phyloP scores from a whole-genome alignment of 1,140 invertebrate genomes.

The Cydia amplana region DNA sequence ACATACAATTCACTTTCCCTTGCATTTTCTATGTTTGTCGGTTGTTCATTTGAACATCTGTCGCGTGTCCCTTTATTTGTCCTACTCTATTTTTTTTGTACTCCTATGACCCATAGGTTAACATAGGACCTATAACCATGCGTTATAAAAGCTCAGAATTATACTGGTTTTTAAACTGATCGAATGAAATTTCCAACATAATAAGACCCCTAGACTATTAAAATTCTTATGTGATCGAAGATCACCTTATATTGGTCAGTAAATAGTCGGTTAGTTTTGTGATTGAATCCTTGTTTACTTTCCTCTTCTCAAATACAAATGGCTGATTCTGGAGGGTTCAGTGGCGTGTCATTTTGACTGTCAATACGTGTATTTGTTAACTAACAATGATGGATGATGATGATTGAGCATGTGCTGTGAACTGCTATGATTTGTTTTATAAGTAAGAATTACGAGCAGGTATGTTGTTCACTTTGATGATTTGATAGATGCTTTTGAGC shows the following conservation, averaged over 20 bases:
- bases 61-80: neutral
- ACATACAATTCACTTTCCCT: neutral
- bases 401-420: neutral
- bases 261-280: no score
- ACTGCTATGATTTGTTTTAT: neutral
- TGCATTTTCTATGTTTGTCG: neutral
- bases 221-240: no score
- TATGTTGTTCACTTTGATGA: no score
- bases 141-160: neutral
- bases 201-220: no score
- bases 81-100: neutral
- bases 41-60: slow-evolving; percentile 7
- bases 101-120: no score
- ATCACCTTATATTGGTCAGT: no score
- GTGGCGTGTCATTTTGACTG: neutral
- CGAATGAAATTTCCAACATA: no score
- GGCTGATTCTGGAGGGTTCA: neutral
- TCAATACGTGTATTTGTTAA: neutral
- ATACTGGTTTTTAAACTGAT: no score
- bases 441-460: neutral
- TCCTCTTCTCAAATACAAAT: neutral
- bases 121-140: neutral
- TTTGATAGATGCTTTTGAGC: no score
- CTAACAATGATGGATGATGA: neutral
- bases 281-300: no score